Evolutionary conservation across 2,888 invertebrate genomes (phyloP), one percentile per base, ranked within the genome.

Genomic region (Drosophila yooni): DNA sequence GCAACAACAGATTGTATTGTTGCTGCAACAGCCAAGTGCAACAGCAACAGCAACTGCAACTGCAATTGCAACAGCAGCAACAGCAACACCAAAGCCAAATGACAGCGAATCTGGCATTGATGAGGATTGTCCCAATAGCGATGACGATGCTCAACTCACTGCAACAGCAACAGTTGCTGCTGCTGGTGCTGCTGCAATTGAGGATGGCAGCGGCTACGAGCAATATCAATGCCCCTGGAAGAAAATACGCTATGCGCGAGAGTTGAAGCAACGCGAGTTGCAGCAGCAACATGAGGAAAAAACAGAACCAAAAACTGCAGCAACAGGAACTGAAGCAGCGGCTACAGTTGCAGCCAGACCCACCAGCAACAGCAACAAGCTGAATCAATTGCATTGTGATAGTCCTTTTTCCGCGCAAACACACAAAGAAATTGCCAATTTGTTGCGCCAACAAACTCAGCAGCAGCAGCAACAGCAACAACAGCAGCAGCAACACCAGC

Each of bases 221-320:
- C 89, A 92, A 54, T 91, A 92, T 81, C 92, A 91, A 68, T 93
- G 93, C 82, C 93, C 93, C 51, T 93, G 93, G 93, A 93, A 93
- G 81, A 93, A 93, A 79, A 93, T 93, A 46, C 91, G 93, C 36
- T 93, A 90, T 76, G 93, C 93, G 36, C 88, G 93, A 31, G 93
- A 93, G 81, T 91, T 92, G 70, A 93, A 93, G 74, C 93, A 92
- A 70, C 91, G 92, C 38, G 92, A 92, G 74, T 83, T 91, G 75
- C 87, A 76, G 54, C 80, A 89, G 70, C 76, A 85, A 34, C 76
- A 86, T 2, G 65, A 69, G 68, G 67, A 69, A 43, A 71, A 76
- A n/a, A 59, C 31, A 15, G 53, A 56, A n/a, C 62, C 38, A 43
- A 56, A 56, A 36, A 70, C 76, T 52, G 34, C 64, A 62, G 56